Percentiles rank a stretch among this genome's conserved stretches.
phyloP scores from a whole-genome alignment of 2,797 vertebrate genomes.

The Meriones psammophilus region DNA sequence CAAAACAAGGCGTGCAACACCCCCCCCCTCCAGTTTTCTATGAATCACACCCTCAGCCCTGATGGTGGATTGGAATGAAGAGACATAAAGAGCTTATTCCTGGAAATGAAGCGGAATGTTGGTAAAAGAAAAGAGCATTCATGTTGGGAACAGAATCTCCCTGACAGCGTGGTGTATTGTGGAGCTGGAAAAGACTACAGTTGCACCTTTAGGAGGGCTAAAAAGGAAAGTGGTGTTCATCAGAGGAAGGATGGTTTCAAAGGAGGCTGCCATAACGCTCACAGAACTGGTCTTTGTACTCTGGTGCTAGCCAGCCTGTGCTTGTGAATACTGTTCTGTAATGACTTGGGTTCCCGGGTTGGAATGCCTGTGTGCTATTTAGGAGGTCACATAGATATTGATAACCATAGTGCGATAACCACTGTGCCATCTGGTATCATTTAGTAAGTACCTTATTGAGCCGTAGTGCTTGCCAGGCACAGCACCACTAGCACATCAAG shows the following conservation, averaged over 20 bases:
- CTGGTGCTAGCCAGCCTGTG: background rate
- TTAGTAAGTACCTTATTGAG: background rate
- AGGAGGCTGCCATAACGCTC: background rate
- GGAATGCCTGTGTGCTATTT: background rate
- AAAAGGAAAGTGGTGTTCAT: background rate
- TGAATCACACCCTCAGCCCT: background rate
- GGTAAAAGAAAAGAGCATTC: background rate
- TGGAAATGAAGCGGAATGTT: constrained; percentile 25
- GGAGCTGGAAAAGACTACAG: background rate
- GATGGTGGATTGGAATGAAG: background rate
- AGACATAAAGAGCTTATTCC: constrained; percentile 2
- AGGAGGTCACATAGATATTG: background rate
- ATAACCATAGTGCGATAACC: background rate
- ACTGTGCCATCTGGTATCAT: background rate
- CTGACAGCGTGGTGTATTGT: background rate
- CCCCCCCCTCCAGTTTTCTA: background rate
- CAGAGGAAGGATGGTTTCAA: background rate
- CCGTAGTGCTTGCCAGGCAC: background rate
- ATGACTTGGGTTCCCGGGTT: constrained; percentile 2
- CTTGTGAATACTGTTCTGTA: background rate
- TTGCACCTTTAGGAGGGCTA: background rate
- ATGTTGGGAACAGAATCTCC: constrained; percentile 36
- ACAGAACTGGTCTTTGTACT: background rate
- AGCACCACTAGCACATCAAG: background rate
- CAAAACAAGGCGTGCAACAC: constrained; percentile 3